A percentile compares a stretch with the other conserved stretches of the same genome.
Evolutionary conservation across 2,888 invertebrate species (phyloP).

Genomic region (Actias luna): DNA sequence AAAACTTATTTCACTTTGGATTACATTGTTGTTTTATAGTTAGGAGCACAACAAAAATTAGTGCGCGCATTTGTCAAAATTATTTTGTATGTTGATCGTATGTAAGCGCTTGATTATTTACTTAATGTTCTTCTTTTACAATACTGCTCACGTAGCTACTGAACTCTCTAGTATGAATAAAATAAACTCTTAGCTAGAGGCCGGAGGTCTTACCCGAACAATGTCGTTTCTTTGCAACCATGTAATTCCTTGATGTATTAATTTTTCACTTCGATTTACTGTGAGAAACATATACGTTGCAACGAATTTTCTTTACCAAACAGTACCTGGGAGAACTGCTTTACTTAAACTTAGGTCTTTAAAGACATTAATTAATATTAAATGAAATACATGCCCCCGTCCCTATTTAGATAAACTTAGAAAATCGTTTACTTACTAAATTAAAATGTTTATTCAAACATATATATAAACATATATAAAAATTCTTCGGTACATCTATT

Average conservation of each 20-base stretch:
- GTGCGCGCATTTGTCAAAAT: background rate
- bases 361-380: no score
- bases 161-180: conserved; percentile 43
- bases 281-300: background rate
- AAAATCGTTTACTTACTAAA: no score
- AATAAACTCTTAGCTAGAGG: conserved; percentile 41
- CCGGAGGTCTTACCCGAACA: conserved; percentile 41
- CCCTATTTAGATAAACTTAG: no score
- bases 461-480: no score
- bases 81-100: background rate
- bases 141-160: conserved; percentile 1
- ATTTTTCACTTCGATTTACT: conserved; percentile 48
- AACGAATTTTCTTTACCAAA: background rate
- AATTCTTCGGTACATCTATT: no score
- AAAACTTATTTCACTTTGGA: background rate
- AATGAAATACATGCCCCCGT: no score
- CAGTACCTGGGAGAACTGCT: background rate
- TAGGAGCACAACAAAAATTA: background rate
- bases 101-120: background rate
- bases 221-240: conserved; percentile 56
- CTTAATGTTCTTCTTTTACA: background rate
- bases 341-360: background rate
- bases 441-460: no score
- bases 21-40: background rate
- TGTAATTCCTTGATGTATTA: conserved; percentile 46